Conservation (phyloP, 2,113 vertebrate genomes). For the Buteo buteo region DNA sequence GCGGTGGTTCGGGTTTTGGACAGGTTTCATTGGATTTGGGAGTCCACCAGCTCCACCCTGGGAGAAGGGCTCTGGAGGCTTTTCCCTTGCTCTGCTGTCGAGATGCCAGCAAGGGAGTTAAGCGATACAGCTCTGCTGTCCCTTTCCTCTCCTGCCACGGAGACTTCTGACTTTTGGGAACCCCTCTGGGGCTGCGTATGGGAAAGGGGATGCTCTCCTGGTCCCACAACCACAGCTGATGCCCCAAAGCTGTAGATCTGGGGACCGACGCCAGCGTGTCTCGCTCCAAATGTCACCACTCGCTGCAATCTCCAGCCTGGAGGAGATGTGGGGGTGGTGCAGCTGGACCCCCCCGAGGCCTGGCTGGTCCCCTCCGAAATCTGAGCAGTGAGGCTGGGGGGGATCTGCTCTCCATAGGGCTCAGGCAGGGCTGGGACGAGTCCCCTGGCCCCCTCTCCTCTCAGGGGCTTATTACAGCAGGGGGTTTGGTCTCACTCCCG, state of each 20-base stretch:
- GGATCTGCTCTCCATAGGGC: background rate
- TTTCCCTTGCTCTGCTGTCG: background rate
- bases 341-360: background rate
- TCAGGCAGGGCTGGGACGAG: background rate
- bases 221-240: background rate
- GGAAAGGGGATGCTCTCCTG: background rate
- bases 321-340: background rate
- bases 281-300: background rate
- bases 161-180: background rate
- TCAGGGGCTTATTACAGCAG: accelerated
- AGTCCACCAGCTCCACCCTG: background rate
- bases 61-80: background rate
- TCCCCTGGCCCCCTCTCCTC: background rate
- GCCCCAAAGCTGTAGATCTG: background rate
- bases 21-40: background rate
- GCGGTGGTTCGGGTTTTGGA: accelerated
- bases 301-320: background rate
- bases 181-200: background rate
- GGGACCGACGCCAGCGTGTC: background rate
- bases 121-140: accelerated
- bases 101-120: background rate
- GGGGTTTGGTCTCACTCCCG: accelerated
- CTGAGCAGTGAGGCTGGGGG: background rate
- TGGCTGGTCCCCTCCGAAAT: background rate
- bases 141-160: background rate